Base-by-base conservation (phyloP, 2,797 vertebrate genomes). In the Enteromius paludinosus region DNA sequence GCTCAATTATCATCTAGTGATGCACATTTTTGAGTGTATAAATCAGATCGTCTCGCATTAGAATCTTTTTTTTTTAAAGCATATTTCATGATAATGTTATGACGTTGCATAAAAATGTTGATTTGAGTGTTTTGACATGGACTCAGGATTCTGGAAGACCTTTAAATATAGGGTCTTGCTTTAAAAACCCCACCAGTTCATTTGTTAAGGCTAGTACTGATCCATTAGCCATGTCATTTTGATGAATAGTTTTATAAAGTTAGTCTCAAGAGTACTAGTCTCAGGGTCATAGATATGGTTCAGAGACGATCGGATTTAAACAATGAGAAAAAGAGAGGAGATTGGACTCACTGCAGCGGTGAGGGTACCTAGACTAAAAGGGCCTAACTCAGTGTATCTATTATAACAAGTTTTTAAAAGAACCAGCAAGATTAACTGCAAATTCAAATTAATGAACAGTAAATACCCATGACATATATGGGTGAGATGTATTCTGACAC, bases 231-330 rank as follows among this genome's bases (percentile, higher is more conserved):
- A 28, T 83, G 85, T 79, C 78, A 66, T 18, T 71, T n/a, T 88
- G 83, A 86, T 85, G 28, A 86, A 83, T 79, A 68, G 74, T 68
- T 83, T 83, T 79, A 41, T 68, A 35, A 81, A 81, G 25, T 71
- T 41, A 18, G 12, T 47, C 64, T 41, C 25, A 45, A 71, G 71
- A 41, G n/a, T 59, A 75, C 11, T 71, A 47, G 66, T 64, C 38
- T 56, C 15, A 30, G 81, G 74, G 79, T 85, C 69, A 71, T 10
- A 66, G 59, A 75, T n/a, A 43, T 33, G 69, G 62, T 65, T 69
- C 49, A 47, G 80, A 81, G 74, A 49, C 73, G n/a, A 28, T 65
- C 52, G 78, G 65, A 83, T 81, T 81, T 85, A 73, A 33, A 83
- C 72, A 38, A 45, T 20, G 5, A 54, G 18, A 61, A 77, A 30